These are phyloP conservation scores for Ctenopoma kingsleyae DNA, from an alignment of 2,797 vertebrate species.

Conservation along the genomic window DNA sequence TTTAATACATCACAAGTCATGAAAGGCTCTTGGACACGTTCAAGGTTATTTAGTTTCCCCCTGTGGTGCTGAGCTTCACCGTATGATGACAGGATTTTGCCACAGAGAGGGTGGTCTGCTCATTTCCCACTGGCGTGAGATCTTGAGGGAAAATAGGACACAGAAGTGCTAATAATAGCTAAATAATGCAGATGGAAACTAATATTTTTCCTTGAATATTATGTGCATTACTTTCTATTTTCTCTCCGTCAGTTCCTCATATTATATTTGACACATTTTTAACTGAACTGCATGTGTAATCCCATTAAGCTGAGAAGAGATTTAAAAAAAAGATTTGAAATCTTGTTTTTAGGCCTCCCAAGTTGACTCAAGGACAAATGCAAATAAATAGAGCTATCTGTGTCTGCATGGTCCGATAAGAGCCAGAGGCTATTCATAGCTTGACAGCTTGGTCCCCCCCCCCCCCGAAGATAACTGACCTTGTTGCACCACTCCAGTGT, in stretches of 20 bases:
- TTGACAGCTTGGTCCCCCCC: constrained; percentile 38
- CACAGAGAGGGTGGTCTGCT: constrained; percentile 64
- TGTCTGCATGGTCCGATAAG: constrained; percentile 68
- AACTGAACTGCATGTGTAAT: not conserved
- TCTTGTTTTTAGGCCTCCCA: constrained; percentile 53
- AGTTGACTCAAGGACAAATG: constrained; percentile 72
- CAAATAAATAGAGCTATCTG: constrained; percentile 68
- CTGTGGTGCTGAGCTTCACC: constrained; percentile 22
- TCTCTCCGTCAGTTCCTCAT: not conserved
- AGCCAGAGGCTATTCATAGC: constrained; percentile 55
- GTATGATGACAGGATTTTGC: constrained; percentile 52
- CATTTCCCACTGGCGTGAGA: constrained; percentile 19
- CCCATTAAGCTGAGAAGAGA: not conserved
- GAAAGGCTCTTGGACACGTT: constrained; percentile 52
- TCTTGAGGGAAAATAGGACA: constrained; percentile 26
- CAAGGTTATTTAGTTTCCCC: constrained; percentile 64
- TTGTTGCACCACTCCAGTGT: constrained; percentile 40
- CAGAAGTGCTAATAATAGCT: constrained; percentile 27
- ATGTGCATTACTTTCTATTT: no score
- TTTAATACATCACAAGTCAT: constrained; percentile 67
- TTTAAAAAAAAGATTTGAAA: constrained; percentile 24
- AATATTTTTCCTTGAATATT: constrained; percentile 15
- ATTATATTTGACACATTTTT: constrained; percentile 14
- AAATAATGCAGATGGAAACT: constrained; percentile 34
- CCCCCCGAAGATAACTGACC: constrained; percentile 41